Conservation (phyloP, 2,113 vertebrate genomes). For the Genyomyrus donnyi region DNA sequence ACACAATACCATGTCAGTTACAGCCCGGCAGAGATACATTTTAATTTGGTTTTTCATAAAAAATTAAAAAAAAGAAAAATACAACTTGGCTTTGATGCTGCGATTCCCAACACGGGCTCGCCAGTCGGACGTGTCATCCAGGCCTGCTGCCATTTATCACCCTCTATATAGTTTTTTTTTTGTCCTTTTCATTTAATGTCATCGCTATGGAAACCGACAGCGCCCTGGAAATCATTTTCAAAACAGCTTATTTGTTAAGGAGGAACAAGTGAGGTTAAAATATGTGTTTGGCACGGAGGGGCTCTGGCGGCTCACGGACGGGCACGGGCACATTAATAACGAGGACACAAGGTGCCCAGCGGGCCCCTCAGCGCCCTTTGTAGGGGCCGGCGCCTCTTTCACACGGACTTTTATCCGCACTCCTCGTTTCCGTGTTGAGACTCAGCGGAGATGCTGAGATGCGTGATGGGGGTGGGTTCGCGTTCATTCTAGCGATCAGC, state of each 20-base stretch:
- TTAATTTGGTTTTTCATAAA: slow-evolving; percentile 81
- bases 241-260: slow-evolving; percentile 74
- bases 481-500: not conserved
- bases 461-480: not conserved
- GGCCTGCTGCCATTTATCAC: slow-evolving; percentile 67
- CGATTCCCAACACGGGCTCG: slow-evolving; percentile 68
- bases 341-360: slow-evolving; percentile 55
- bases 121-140: slow-evolving; percentile 76
- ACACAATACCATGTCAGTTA: slow-evolving; percentile 74
- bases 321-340: slow-evolving; percentile 74
- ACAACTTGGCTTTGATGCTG: slow-evolving; percentile 59
- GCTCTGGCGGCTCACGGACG: slow-evolving; percentile 56
- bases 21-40: slow-evolving; percentile 72
- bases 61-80: slow-evolving; percentile 27
- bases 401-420: slow-evolving; percentile 59
- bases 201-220: slow-evolving; percentile 83
- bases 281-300: slow-evolving; percentile 66
- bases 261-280: slow-evolving; percentile 62
- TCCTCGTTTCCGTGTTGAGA: slow-evolving; percentile 48
- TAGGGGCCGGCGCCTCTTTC: slow-evolving; percentile 51
- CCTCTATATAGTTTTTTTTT: slow-evolving; percentile 75
- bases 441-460: slow-evolving; percentile 45
- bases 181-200: slow-evolving; percentile 82
- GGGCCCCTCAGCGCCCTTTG: slow-evolving; percentile 56
- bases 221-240: slow-evolving; percentile 75